Conservation (phyloP, 1,140 invertebrate species). For the Aphelinus atriplicis region DNA sequence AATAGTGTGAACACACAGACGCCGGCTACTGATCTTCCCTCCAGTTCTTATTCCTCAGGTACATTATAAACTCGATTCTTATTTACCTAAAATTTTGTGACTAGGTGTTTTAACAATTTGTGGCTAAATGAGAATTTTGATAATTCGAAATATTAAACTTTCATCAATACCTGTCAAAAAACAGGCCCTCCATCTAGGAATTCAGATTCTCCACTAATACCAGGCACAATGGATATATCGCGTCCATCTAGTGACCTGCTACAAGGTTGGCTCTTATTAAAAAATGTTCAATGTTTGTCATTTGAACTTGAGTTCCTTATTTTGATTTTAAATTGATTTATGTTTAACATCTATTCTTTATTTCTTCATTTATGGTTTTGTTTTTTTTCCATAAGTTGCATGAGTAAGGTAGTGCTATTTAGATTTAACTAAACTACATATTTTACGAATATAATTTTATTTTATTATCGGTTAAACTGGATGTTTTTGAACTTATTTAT, state of each 20-base stretch:
- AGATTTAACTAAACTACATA: not conserved
- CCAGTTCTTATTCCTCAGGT: constrained; percentile 70
- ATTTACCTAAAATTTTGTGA: not conserved
- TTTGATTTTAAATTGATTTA: constrained; percentile 14
- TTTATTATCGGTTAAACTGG: not conserved
- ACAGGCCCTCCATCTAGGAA: constrained; percentile 69
- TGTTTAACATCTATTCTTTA: constrained; percentile 13
- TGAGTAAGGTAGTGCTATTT: not conserved
- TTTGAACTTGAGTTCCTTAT: constrained; percentile 1
- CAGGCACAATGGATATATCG: constrained; percentile 68
- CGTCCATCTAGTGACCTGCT: constrained; percentile 69
- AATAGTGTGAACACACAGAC: constrained; percentile 88
- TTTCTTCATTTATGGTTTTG: not conserved
- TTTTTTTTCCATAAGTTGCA: no score
- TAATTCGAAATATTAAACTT: constrained; percentile 46
- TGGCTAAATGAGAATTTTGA: constrained; percentile 18
- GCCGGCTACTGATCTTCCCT: constrained; percentile 70
- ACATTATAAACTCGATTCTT: no score
- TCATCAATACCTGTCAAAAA: constrained; percentile 54
- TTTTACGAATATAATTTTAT: constrained; percentile 6
- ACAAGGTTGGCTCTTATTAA: constrained; percentile 61
- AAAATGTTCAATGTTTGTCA: not conserved
- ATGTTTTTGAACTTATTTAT: no score
- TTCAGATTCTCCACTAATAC: constrained; percentile 70
- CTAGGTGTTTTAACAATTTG: constrained; percentile 35